Conservation (phyloP, 2,797 vertebrate species). For the Microhierax caerulescens region DNA sequence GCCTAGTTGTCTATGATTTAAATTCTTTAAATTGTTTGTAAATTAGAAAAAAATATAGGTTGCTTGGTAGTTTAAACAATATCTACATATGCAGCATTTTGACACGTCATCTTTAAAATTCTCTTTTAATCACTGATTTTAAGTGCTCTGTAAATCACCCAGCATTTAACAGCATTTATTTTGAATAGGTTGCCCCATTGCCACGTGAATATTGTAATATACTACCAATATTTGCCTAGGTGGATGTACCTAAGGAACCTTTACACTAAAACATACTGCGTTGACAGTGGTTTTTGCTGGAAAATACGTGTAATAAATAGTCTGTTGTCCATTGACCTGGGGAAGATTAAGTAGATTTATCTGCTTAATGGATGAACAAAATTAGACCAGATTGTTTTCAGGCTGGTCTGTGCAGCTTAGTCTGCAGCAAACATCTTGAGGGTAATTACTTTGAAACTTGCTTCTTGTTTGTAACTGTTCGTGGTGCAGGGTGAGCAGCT, state of each 20-base stretch:
- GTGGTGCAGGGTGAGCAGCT: neutral
- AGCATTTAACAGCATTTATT: neutral
- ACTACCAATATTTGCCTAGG: neutral
- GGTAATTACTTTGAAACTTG: neutral
- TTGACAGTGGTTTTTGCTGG: constrained; percentile 24
- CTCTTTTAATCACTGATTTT: neutral
- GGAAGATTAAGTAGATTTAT: constrained; percentile 81
- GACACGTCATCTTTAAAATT: neutral
- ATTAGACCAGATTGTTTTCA: constrained; percentile 83
- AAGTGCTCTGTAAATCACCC: neutral
- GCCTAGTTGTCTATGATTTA: neutral
- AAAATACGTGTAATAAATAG: constrained; percentile 72
- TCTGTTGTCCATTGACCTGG: constrained; percentile 71
- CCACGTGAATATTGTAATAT: neutral
- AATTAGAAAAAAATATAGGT: neutral
- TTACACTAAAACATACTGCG: neutral
- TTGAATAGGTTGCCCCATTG: rapidly evolving
- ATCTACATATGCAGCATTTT: neutral
- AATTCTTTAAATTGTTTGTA: neutral
- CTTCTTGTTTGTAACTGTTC: neutral
- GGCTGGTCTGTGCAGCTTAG: constrained; percentile 42
- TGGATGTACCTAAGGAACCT: neutral
- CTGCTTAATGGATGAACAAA: constrained; percentile 85
- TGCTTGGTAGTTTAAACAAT: neutral
- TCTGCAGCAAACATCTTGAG: constrained; percentile 27